A percentile compares a stretch with the other conserved stretches of the same genome.
These are phyloP conservation scores for Rhynchopsitta pachyrhyncha DNA, from an alignment of 2,113 vertebrate genomes.

Conservation along the genomic window DNA sequence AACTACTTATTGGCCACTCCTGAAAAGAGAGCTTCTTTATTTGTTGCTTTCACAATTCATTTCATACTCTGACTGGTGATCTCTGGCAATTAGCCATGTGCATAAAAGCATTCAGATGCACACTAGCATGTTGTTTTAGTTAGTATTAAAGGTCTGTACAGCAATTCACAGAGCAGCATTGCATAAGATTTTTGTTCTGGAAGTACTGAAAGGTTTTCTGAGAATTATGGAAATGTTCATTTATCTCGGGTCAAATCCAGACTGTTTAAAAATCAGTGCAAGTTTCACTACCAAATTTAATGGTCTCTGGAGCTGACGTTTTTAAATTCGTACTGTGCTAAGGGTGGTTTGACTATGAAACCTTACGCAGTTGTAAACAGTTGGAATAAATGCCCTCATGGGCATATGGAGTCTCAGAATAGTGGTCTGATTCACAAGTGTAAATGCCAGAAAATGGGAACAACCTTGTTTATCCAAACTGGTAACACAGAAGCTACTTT, in stretches of 20 bases:
- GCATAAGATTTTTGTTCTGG: background rate
- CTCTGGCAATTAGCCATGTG: background rate
- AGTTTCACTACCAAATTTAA: background rate
- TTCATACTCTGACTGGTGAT: background rate
- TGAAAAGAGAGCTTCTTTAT: background rate
- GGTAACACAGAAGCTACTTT: background rate
- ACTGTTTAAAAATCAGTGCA: background rate
- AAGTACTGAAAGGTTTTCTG: background rate
- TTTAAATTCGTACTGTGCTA: background rate
- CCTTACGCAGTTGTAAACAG: background rate
- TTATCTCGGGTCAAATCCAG: background rate
- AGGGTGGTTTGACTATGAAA: background rate
- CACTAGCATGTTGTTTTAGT: background rate
- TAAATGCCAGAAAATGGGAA: background rate
- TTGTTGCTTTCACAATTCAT: background rate
- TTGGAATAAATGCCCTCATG: background rate
- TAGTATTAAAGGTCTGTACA: background rate
- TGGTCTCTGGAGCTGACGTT: background rate
- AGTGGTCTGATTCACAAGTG: background rate
- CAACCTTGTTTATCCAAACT: background rate
- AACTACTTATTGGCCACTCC: background rate
- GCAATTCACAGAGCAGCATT: background rate
- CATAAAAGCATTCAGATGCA: background rate
- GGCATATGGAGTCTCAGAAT: background rate
- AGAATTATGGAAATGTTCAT: background rate